These are phyloP conservation scores for Apodemia mormo DNA, from an alignment of 2,888 invertebrate species.

Conservation along the genomic window DNA sequence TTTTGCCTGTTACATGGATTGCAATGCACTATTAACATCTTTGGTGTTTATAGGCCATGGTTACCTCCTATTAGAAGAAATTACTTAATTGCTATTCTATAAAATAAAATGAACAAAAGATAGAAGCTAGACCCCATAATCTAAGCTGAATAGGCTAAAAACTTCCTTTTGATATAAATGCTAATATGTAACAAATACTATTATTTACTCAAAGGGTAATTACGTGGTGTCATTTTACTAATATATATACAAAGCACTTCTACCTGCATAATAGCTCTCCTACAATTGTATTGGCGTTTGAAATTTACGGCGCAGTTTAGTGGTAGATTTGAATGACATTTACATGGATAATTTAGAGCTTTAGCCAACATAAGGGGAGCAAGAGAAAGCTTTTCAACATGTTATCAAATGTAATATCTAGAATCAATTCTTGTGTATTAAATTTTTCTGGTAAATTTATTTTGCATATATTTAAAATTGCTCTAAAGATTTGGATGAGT, in stretches of 20 bases:
- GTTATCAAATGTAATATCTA: neutral
- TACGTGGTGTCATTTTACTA: neutral
- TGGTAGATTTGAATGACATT: slow-evolving; percentile 10
- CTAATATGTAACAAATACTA: neutral
- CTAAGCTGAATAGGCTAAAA: too few species aligned
- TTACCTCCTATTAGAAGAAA: too few species aligned
- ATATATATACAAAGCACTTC: neutral
- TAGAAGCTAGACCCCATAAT: too few species aligned
- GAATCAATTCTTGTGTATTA: too few species aligned
- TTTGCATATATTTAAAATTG: too few species aligned
- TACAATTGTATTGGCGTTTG: slow-evolving; percentile 8
- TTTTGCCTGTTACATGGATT: too few species aligned
- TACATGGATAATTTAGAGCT: slow-evolving; percentile 14
- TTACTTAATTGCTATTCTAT: too few species aligned
- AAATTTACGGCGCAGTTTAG: slow-evolving; percentile 9
- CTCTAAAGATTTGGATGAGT: too few species aligned
- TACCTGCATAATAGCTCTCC: neutral
- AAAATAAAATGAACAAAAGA: too few species aligned
- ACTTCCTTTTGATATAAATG: neutral
- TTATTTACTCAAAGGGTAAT: neutral
- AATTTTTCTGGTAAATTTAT: too few species aligned
- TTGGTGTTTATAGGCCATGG: too few species aligned
- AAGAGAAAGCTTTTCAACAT: neutral
- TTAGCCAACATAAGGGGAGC: neutral
- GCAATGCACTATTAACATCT: too few species aligned